Evolutionary conservation across 2,888 invertebrate species (phyloP).

Genomic region (Oasisia sp.): DNA sequence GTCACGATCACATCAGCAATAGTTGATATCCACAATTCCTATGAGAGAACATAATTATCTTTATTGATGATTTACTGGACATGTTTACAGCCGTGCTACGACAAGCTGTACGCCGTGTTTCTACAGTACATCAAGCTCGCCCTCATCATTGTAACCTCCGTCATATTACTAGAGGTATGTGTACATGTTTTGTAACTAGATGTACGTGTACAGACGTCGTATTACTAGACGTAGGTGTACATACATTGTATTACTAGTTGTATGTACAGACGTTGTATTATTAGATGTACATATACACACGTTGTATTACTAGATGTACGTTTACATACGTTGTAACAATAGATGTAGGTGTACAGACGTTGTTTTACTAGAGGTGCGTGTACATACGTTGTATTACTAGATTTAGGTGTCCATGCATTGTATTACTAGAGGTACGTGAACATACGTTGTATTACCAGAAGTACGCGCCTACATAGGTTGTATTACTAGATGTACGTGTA

Average conservation of each 20-base stretch:
- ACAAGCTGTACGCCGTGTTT: neutral
- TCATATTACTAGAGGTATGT: too few relatives aligned
- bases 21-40: neutral
- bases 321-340: neutral
- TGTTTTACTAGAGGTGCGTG: too few relatives aligned
- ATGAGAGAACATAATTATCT: neutral
- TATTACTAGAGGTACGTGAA: too few relatives aligned
- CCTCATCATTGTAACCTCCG: neutral
- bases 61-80: neutral
- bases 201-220: too few relatives aligned
- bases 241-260: too few relatives aligned
- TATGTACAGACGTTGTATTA: too few relatives aligned
- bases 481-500: neutral
- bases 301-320: neutral
- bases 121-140: neutral
- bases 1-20: too few relatives aligned
- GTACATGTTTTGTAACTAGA: neutral
- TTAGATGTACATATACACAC: too few relatives aligned
- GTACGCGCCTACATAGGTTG: neutral
- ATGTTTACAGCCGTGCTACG: slow-evolving; percentile 13
- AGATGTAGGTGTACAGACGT: neutral
- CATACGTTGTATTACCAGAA: too few relatives aligned
- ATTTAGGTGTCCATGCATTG: too few relatives aligned
- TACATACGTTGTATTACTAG: too few relatives aligned
- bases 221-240: too few relatives aligned